A percentile compares a stretch with the other conserved stretches of the same genome.
Evolutionary conservation across 2,113 vertebrate species (phyloP).

Genomic region (Monopterus albus): DNA sequence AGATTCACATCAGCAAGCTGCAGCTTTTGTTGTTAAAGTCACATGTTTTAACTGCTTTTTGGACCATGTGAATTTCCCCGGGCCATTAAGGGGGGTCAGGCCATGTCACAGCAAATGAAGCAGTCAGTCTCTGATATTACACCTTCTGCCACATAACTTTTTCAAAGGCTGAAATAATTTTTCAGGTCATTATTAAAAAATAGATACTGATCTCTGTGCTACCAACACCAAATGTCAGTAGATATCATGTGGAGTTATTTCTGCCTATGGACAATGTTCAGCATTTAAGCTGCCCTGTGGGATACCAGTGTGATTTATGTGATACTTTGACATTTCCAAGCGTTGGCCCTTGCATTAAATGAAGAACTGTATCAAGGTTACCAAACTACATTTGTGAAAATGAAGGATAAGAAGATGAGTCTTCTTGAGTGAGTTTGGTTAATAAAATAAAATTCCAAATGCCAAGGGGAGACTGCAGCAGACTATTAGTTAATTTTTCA

Average conservation of each 20-base stretch:
- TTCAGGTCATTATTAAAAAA: slow-evolving; percentile 42
- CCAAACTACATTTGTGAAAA: slow-evolving; percentile 16
- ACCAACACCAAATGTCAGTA: slow-evolving; percentile 56
- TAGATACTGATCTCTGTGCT: slow-evolving; percentile 26
- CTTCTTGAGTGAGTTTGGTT: not conserved
- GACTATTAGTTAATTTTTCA: slow-evolving; percentile 20
- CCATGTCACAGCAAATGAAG: slow-evolving; percentile 48
- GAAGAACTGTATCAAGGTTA: slow-evolving; percentile 39
- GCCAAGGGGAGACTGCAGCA: slow-evolving; percentile 14
- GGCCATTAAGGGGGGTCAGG: slow-evolving; percentile 39
- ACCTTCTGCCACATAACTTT: slow-evolving; percentile 32
- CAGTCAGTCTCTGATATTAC: slow-evolving; percentile 45
- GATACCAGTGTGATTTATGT: slow-evolving; percentile 29
- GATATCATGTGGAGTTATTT: slow-evolving; percentile 40
- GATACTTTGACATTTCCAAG: slow-evolving; percentile 64
- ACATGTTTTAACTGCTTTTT: not conserved
- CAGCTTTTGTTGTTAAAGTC: slow-evolving; percentile 3
- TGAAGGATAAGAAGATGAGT: slow-evolving; percentile 9
- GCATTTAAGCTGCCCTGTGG: slow-evolving; percentile 25
- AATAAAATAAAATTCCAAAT: slow-evolving; percentile 34
- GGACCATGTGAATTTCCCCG: slow-evolving; percentile 2
- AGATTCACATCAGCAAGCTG: not conserved
- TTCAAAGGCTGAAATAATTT: slow-evolving; percentile 41
- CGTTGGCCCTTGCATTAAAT: slow-evolving; percentile 9
- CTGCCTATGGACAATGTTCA: slow-evolving; percentile 25